Evolutionary conservation across 1,140 invertebrate species (phyloP).

Genomic region (Lutraria rhynchaena): DNA sequence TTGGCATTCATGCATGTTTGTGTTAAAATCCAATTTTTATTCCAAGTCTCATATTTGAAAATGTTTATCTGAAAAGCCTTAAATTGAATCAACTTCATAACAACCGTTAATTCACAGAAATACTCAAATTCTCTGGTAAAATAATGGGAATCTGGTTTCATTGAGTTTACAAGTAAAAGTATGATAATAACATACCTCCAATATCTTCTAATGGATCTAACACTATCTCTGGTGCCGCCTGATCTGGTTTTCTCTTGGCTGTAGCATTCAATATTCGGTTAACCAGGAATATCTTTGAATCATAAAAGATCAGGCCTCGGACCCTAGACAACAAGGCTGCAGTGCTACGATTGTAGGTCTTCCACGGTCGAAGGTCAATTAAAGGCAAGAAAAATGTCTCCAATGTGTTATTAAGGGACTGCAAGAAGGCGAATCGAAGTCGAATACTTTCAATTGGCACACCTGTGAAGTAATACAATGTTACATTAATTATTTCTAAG

Average conservation of each 20-base stretch:
- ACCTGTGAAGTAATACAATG: too few species aligned
- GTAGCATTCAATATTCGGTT: slow-evolving; percentile 81
- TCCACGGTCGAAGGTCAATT: slow-evolving; percentile 78
- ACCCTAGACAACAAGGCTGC: slow-evolving; percentile 73
- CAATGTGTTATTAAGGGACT: slow-evolving; percentile 79
- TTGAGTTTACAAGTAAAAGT: too few species aligned
- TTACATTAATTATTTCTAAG: too few species aligned
- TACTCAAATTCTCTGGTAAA: too few species aligned
- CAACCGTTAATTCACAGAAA: too few species aligned
- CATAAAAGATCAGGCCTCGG: slow-evolving; percentile 78
- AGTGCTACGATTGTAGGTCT: slow-evolving; percentile 75
- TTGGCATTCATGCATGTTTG: too few species aligned
- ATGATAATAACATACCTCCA: slow-evolving; percentile 76
- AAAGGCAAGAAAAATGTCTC: slow-evolving; percentile 80
- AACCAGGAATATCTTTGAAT: slow-evolving; percentile 78
- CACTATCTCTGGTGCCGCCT: slow-evolving; percentile 81
- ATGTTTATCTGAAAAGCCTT: too few species aligned
- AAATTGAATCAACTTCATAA: too few species aligned
- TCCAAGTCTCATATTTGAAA: too few species aligned
- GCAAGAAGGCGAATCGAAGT: slow-evolving; percentile 80
- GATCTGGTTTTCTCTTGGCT: slow-evolving; percentile 79
- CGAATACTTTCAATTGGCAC: slow-evolving; percentile 79
- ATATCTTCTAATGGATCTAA: slow-evolving; percentile 80
- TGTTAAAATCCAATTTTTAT: too few species aligned
- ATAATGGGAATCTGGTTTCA: too few species aligned